Percentiles rank a stretch among this genome's conserved stretches.
Conservation (phyloP, 2,888 invertebrate genomes). For the Nineta flava region DNA sequence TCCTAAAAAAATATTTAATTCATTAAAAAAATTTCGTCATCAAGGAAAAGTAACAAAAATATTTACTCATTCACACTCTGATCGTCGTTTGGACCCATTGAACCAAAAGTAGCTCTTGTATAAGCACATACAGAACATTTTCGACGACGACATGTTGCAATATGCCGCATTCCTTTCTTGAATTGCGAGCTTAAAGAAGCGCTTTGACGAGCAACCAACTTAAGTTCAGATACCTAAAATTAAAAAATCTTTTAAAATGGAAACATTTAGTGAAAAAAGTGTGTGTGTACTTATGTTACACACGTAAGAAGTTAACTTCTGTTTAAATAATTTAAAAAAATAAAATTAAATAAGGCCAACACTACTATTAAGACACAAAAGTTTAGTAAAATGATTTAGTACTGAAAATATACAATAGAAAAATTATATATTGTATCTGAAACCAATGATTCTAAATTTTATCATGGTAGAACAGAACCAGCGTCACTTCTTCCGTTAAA, state of each 20-base stretch:
- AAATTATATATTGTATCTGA: no score
- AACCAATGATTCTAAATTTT: no score
- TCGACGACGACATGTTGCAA: constrained; percentile 33
- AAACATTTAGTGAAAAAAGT: not conserved
- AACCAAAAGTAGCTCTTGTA: constrained; percentile 37
- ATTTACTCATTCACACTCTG: constrained; percentile 30
- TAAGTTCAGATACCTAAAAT: constrained; percentile 26
- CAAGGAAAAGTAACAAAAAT: not conserved
- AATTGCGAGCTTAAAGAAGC: constrained; percentile 32
- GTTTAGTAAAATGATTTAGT: no score
- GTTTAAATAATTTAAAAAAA: not conserved
- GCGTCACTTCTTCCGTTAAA: no score
- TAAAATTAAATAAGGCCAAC: not conserved
- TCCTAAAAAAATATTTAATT: constrained; percentile 23
- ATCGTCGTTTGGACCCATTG: constrained; percentile 19
- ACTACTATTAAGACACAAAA: no score
- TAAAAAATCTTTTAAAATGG: constrained; percentile 3
- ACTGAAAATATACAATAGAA: no score
- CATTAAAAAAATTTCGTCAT: not conserved
- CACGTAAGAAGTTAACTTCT: not conserved
- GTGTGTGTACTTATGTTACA: no score
- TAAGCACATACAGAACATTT: constrained; percentile 43
- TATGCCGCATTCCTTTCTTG: constrained; percentile 35
- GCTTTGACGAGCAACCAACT: constrained; percentile 32
- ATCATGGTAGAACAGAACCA: no score